Evolutionary conservation across 2,888 invertebrate species (phyloP).

Genomic region (Imbricaverruca yamaguchii): DNA sequence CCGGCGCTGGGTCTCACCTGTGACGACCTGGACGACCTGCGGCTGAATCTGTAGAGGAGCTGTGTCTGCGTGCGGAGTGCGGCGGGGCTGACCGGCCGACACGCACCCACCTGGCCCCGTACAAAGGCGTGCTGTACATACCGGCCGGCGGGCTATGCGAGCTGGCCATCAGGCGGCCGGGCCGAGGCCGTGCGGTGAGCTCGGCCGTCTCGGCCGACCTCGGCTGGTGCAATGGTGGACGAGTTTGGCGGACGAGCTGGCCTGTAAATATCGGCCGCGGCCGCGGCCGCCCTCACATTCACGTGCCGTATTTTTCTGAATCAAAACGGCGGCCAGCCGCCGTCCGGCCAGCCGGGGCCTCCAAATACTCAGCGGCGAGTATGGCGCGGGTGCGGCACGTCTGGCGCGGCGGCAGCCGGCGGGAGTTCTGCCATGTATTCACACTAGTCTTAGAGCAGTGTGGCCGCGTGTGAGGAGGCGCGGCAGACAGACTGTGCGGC

Average conservation of each 20-base stretch:
- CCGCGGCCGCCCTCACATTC: not conserved
- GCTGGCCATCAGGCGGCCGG: too few relatives aligned
- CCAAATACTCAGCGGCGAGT: not conserved
- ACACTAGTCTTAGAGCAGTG: not conserved
- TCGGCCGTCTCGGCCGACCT: too few relatives aligned
- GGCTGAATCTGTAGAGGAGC: not conserved
- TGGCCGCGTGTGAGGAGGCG: not conserved
- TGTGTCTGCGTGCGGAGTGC: too few relatives aligned
- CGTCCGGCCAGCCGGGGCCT: not conserved
- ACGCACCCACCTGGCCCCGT: not conserved
- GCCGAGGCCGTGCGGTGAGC: too few relatives aligned
- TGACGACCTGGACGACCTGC: conserved; percentile 8
- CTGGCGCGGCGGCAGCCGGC: not conserved
- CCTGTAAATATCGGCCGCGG: too few relatives aligned
- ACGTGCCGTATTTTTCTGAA: conserved; percentile 8
- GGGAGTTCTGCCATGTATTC: conserved; percentile 3
- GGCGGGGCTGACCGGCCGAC: too few relatives aligned
- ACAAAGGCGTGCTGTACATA: not conserved
- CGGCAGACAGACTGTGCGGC: not conserved
- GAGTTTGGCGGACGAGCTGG: too few relatives aligned
- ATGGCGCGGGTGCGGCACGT: not conserved
- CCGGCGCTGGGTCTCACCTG: conserved; percentile 18
- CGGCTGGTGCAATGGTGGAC: too few relatives aligned
- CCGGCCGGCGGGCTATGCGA: too few relatives aligned
- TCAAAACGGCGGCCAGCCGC: not conserved